Evolutionary conservation across 2,888 invertebrate species (phyloP), one percentile per base, ranked within the genome.

Genomic region (Cartodere bifasciata): DNA sequence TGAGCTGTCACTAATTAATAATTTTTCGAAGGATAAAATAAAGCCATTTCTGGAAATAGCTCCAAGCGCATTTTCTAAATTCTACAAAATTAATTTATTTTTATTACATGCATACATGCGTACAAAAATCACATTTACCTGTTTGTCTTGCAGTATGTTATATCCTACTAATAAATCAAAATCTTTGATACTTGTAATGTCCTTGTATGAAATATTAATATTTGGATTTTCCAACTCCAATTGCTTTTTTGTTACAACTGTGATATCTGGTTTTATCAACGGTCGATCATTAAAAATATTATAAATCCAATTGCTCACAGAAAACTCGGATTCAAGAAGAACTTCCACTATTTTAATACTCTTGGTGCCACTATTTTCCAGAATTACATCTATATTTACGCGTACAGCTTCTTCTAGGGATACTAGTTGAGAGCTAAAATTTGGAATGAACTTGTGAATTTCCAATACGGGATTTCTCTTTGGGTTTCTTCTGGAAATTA

Each of bases 331-430:
- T n/a, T n/a, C n/a, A n/a, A n/a, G n/a, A n/a, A n/a, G n/a, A n/a
- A n/a, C n/a, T n/a, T n/a, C n/a, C n/a, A n/a, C n/a, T n/a, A n/a
- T n/a, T n/a, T n/a, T n/a, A n/a, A n/a, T n/a, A n/a, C n/a, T n/a
- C n/a, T n/a, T n/a, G n/a, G n/a, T n/a, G n/a, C n/a, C n/a, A n/a
- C 67, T 53, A 49, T 86, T 87, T 55, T 88, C 88, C 0, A 81
- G 52, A 1, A 75, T 68, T 1, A 84, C 50, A 53, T 87, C 87
- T 4, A 81, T 62, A 48, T 72, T 64, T 1, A 68, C 57, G 13
- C 78, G 62, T 1, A 75, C 56, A 1, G 73, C 64, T 29, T 50
- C 32, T 5, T 44, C 35, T 1, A 49, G 10, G 5, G 42, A 22
- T 5, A 56, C 32, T 10, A 33, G 17, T n/a, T n/a, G n/a, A n/a